phyloP scores from a whole-genome alignment of 2,113 vertebrate species.

The Psittacula cyanocephala region DNA sequence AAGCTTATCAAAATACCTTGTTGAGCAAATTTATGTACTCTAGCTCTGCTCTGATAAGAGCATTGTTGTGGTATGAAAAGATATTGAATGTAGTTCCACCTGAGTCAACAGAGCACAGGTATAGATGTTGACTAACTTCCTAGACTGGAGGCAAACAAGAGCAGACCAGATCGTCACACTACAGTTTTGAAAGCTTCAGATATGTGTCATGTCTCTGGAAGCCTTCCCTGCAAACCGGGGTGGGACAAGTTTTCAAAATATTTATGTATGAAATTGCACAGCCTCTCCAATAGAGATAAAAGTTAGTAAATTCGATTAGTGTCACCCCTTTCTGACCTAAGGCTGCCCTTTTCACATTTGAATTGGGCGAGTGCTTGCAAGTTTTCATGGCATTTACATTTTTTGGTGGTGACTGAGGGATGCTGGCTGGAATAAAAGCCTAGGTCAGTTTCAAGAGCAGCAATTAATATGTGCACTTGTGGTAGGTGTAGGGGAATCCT shows the following conservation, averaged over 20 bases:
- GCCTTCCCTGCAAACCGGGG: background rate
- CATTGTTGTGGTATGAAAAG: background rate
- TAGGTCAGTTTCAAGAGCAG: background rate
- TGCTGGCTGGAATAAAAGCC: background rate
- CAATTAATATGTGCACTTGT: background rate
- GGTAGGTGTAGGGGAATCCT: background rate
- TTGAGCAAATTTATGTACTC: background rate
- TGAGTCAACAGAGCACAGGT: background rate
- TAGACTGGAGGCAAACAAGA: background rate
- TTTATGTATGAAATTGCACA: background rate
- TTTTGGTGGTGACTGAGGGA: background rate
- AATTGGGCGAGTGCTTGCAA: background rate
- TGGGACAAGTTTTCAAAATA: background rate
- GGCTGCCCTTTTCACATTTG: background rate
- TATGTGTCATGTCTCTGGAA: background rate
- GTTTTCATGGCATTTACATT: background rate
- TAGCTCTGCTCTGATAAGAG: background rate
- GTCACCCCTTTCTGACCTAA: background rate
- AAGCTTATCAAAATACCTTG: background rate
- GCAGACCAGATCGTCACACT: background rate
- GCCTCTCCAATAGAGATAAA: background rate
- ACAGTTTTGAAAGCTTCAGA: background rate
- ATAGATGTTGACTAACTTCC: background rate
- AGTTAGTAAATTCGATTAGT: background rate
- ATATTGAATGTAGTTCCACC: background rate